Base-by-base conservation (phyloP, 2,888 invertebrate species). In the Shargacucullia verbasci region DNA sequence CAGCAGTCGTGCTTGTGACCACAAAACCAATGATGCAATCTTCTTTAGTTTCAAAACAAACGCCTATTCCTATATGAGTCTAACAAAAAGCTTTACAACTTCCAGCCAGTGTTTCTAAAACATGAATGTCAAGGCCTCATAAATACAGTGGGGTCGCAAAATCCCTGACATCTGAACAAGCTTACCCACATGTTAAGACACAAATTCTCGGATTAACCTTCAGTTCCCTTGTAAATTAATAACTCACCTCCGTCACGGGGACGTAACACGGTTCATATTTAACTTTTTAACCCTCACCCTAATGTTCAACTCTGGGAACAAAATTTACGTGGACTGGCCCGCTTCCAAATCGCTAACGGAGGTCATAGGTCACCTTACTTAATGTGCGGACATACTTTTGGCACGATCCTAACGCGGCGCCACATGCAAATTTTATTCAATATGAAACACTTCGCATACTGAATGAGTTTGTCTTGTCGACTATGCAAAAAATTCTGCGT, bases 301-400 rank as follows among this genome's bases (percentile, higher is more conserved):
- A 84, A 85, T 84, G 83, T 82, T 84, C 71, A 78, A 79, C 78
- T 74, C 75, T 45, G 81, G 79, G 80, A 86, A 83, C 85, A 79
- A 83, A 88, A 87, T 86, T 85, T 88, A 87, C 85, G 84, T 79
- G 78, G 69, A 75, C 73, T 91, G 90, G 90, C 89, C 62, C 50
- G 71, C 66, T 63, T 88, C 90, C 91, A 91, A 89, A 87, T 86
- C 85, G 83, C 82, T 80, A 78, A 76, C 81, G 68, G 79, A 79
- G 85, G 81, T 83, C 86, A 61, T 88, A 86, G 86, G 86, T 90
- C 88, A 90, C 88, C 86, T 86, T 83, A 80, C 83, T 84, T 87
- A 88, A 88, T 87, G 89, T 85, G 82, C 80, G 83, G 80, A 83
- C 84, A 84, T 83, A 86, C 83, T 84, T 86, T 84, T 85, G 82